These are phyloP conservation scores for Pogonomyrmex barbatus DNA, from an alignment of 1,140 invertebrate species.

Conservation along the genomic window DNA sequence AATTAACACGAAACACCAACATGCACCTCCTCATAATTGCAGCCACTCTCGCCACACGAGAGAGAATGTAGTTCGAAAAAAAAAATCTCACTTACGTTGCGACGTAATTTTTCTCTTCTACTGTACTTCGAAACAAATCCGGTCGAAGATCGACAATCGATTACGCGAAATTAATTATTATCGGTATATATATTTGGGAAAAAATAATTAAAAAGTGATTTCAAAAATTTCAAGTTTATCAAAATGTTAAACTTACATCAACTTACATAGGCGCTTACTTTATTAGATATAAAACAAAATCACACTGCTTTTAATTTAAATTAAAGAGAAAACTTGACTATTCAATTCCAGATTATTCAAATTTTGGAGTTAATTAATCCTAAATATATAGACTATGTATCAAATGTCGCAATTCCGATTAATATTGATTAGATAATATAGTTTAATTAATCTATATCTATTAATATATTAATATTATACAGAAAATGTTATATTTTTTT, in stretches of 20 bases:
- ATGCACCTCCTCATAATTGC: constrained; percentile 48
- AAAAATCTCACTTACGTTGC: constrained; percentile 33
- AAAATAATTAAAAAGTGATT: not conserved
- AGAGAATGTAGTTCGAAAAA: constrained; percentile 38
- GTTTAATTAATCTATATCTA: not conserved
- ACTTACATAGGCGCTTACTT: too few relatives aligned
- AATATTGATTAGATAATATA: not conserved
- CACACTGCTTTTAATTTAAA: not conserved
- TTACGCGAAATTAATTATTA: constrained; percentile 16
- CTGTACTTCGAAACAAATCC: not conserved
- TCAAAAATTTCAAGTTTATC: not conserved
- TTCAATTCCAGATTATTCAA: too few relatives aligned
- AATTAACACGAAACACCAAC: constrained; percentile 47
- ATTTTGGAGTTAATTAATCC: not conserved
- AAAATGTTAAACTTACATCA: not conserved
- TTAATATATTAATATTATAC: constrained; percentile 2
- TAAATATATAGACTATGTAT: not conserved
- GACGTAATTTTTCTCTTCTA: not conserved
- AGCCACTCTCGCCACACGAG: constrained; percentile 39
- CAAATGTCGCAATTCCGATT: not conserved
- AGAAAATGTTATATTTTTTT: not conserved
- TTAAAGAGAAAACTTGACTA: not conserved
- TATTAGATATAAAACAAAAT: not conserved
- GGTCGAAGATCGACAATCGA: not conserved
- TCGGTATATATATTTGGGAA: not conserved